These are phyloP conservation scores for Paedocypris micromegethes DNA, from an alignment of 2,797 vertebrate genomes.

Conservation along the genomic window DNA sequence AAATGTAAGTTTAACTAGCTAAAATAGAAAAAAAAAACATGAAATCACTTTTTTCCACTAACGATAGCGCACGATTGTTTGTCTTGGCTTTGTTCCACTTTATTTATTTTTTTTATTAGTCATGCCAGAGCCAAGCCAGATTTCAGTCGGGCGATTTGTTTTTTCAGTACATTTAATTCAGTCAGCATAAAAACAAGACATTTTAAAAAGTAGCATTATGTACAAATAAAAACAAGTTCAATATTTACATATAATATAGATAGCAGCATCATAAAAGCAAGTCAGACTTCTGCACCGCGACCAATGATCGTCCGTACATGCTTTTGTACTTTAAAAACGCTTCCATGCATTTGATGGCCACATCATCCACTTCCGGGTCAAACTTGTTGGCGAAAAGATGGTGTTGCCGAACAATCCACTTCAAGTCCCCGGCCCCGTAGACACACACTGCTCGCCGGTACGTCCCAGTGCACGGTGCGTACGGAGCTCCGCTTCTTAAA, in stretches of 20 bases:
- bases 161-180: too few relatives aligned
- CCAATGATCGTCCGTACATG: slow-evolving; percentile 53
- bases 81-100: too few relatives aligned
- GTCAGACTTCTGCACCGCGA: background rate
- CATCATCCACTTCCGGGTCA: slow-evolving; percentile 75
- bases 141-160: too few relatives aligned
- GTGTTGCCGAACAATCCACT: slow-evolving; percentile 76
- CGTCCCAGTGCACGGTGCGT: slow-evolving; percentile 70
- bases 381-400: slow-evolving; percentile 93
- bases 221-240: background rate
- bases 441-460: slow-evolving; percentile 74
- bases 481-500: slow-evolving; percentile 69
- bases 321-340: slow-evolving; percentile 71
- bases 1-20: too few relatives aligned
- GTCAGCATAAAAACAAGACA: too few relatives aligned
- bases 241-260: background rate
- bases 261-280: slow-evolving; percentile 5
- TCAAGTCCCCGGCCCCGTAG: slow-evolving; percentile 78
- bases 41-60: too few relatives aligned
- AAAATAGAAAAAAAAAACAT: too few relatives aligned
- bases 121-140: too few relatives aligned
- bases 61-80: too few relatives aligned
- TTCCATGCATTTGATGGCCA: slow-evolving; percentile 79
- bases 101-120: too few relatives aligned
- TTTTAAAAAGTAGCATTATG: background rate